phyloP scores from a whole-genome alignment of 2,797 vertebrate genomes.

The Cephalopachus bancanus region DNA sequence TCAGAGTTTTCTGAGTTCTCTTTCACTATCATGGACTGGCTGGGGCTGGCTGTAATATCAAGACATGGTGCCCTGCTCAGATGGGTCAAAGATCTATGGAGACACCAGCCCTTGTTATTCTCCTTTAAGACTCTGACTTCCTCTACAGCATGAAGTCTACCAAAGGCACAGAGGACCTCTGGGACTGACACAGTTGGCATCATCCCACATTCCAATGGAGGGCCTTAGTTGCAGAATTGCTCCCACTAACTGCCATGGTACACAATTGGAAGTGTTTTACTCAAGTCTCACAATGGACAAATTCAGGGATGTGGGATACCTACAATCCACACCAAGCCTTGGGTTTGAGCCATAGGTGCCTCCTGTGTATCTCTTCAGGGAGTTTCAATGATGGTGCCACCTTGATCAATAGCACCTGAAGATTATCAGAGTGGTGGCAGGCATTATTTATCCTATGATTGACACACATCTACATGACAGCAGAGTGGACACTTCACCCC shows the following conservation, averaged over 20 bases:
- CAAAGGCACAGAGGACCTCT: background rate
- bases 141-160: background rate
- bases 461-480: background rate
- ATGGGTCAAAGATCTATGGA: background rate
- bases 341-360: background rate
- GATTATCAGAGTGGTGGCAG: fast-evolving
- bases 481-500: background rate
- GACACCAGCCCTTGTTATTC: background rate
- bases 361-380: background rate
- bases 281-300: background rate
- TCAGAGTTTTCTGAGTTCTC: background rate
- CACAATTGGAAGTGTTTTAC: background rate
- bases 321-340: background rate
- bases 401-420: background rate
- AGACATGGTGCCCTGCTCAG: background rate
- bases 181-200: background rate
- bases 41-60: background rate
- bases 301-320: background rate
- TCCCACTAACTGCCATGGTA: background rate
- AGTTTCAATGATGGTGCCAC: background rate
- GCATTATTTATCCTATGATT: background rate
- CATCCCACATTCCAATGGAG: background rate
- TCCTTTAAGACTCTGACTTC: background rate
- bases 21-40: background rate
- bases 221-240: background rate